Evolutionary conservation across 2,888 invertebrate genomes (phyloP), one percentile per base, ranked within the genome.

Genomic region (Sminthurinus aureus): DNA sequence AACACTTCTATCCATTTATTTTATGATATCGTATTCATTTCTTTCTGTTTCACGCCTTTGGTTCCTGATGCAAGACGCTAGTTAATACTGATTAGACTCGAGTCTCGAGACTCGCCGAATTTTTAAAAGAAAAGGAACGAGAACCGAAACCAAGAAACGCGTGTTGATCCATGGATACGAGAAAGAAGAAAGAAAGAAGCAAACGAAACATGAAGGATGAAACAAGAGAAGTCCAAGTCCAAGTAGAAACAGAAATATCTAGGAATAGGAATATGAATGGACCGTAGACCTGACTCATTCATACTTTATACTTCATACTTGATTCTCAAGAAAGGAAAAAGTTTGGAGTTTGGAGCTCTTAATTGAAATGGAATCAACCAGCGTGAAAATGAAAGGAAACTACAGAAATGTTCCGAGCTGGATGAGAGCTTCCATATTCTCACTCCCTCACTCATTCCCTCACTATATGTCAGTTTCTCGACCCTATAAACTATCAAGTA

Each of bases 361-460:
- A 83, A 83, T 83, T 83, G 83, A 83, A 83, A 83, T 83, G 83
- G 81, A 83, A 83, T 79, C 79, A 73, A 73, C 79, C 69, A 74
- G 78, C 73, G 73, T 73, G 73, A 73, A 73, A 73, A 73, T 73
- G 83, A 78, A 79, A 69, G 83, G 79, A 79, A 79, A 83, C 64
- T 26, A 74, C 58, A 81, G 26, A 24, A 73, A 77, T 77, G 76
- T 77, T 77, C 58, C 13, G 24, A 73, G 76, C 50, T 77, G 20
- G 76, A 22, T 22, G 69, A 69, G 69, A 69, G 69, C n/a, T n/a
- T 24, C 22, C 38, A 38, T 38, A 38, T 38, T 38, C 38, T 6
- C 6, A 38, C 6, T 38, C 38, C 38, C 58, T 58, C 52, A 8
- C 26, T 71, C 26, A 8, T 9, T 58, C 22, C 76, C 52, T 9